Percentiles rank a stretch among this genome's conserved stretches.
Evolutionary conservation across 2,888 invertebrate species (phyloP).

Genomic region (Diarsia brunnea): DNA sequence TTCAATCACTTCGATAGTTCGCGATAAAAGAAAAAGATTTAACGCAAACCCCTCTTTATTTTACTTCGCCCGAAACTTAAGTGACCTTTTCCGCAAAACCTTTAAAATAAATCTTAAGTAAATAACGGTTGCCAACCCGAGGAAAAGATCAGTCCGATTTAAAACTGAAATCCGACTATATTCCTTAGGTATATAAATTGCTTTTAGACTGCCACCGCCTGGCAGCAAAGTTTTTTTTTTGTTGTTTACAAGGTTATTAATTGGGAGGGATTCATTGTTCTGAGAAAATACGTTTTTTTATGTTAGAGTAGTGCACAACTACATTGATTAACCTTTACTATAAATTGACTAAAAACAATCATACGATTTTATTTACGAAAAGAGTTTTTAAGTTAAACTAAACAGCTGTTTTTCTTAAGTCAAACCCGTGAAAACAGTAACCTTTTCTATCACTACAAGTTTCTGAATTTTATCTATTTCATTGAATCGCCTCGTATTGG

Average conservation of each 20-base stretch:
- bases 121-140: conserved; percentile 49
- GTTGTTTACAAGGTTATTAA: conserved; percentile 15
- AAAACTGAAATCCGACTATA: conserved; percentile 56
- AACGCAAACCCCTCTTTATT: conserved; percentile 34
- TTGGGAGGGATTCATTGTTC: conserved; percentile 16
- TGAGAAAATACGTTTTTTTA: neutral
- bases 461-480: neutral
- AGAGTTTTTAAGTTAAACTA: no score
- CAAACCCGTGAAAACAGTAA: neutral
- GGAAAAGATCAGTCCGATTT: conserved; percentile 57
- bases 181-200: conserved; percentile 53
- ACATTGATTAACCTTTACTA: neutral
- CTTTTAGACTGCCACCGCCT: conserved; percentile 30
- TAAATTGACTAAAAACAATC: neutral
- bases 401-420: neutral
- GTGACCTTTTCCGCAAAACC: conserved; percentile 39
- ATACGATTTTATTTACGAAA: neutral
- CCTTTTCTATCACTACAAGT: no score
- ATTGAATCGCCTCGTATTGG: neutral
- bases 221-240: conserved; percentile 34
- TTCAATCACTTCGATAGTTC: conserved; percentile 49
- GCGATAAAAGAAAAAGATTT: conserved; percentile 36
- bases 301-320: neutral
- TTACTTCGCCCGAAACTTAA: conserved; percentile 44
- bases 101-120: conserved; percentile 60